Evolutionary conservation across 2,888 invertebrate genomes (phyloP).

Genomic region (Drepanosiphum platanoidis): DNA sequence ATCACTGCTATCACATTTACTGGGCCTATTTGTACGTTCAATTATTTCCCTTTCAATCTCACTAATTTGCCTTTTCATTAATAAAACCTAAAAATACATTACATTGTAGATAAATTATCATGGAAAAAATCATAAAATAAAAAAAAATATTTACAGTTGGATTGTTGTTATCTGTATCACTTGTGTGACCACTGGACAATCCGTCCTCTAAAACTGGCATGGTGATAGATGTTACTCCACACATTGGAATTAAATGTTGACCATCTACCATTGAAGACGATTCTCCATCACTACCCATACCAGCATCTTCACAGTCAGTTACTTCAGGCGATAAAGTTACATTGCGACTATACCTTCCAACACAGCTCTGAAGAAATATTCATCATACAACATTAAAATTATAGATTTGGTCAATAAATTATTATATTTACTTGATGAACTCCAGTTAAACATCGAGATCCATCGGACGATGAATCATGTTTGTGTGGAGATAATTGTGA

Average conservation of each 20-base stretch:
- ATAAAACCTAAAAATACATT: slow-evolving; percentile 66
- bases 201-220: slow-evolving; percentile 96
- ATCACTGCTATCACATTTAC: slow-evolving; percentile 57
- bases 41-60: slow-evolving; percentile 79
- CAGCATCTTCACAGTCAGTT: slow-evolving; percentile 84
- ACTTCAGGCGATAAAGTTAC: slow-evolving; percentile 92
- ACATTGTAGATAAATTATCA: background rate
- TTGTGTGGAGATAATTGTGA: slow-evolving; percentile 65
- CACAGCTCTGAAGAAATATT: slow-evolving; percentile 50
- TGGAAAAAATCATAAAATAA: background rate
- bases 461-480: slow-evolving; percentile 61
- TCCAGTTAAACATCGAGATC: slow-evolving; percentile 53
- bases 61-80: slow-evolving; percentile 75
- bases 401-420: background rate
- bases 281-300: slow-evolving; percentile 85
- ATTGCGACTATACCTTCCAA: slow-evolving; percentile 76
- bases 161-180: slow-evolving; percentile 91
- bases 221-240: slow-evolving; percentile 67
- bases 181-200: slow-evolving; percentile 91
- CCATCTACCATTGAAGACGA: slow-evolving; percentile 74
- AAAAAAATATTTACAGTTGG: slow-evolving; percentile 70
- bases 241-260: slow-evolving; percentile 72
- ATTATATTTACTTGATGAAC: slow-evolving; percentile 43
- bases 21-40: slow-evolving; percentile 70
- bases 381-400: slow-evolving; percentile 66